Conservation (phyloP, 2,797 vertebrate genomes). For the Gadopsis bispinosus region DNA sequence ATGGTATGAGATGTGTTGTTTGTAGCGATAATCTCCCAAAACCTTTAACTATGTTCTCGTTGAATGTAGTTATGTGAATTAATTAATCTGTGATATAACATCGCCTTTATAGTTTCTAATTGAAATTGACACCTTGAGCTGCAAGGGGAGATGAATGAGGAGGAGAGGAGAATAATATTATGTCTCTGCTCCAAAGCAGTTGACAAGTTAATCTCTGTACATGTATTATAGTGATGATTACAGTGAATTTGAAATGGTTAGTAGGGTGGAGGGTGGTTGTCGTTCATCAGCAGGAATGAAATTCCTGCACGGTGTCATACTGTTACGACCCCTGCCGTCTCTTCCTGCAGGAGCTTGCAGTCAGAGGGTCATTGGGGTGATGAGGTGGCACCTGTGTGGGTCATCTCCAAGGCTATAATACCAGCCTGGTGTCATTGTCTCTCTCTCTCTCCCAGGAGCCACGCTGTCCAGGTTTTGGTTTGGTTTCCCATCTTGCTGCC, state of each 20-base stretch:
- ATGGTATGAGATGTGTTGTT: slow-evolving; percentile 33
- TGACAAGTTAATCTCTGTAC: slow-evolving; percentile 16
- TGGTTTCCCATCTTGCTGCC: no score
- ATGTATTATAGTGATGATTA: slow-evolving; percentile 18
- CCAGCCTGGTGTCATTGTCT: no score
- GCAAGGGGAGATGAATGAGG: slow-evolving; percentile 8
- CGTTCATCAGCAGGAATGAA: slow-evolving; percentile 29
- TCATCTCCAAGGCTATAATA: no score
- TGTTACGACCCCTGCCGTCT: no score
- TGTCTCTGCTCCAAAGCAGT: slow-evolving; percentile 16
- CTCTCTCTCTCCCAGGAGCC: no score
- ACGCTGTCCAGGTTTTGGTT: no score
- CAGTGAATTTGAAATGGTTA: slow-evolving; percentile 31
- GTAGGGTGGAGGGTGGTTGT: slow-evolving; percentile 6
- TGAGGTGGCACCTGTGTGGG: no score
- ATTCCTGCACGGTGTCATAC: slow-evolving; percentile 7
- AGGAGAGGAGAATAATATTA: background rate
- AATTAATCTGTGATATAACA: slow-evolving; percentile 7
- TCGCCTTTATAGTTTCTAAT: slow-evolving; percentile 5
- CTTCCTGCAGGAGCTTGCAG: no score
- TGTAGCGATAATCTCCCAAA: slow-evolving; percentile 23
- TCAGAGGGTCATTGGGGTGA: no score
- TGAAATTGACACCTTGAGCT: background rate
- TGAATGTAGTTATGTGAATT: slow-evolving; percentile 15
- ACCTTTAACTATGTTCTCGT: slow-evolving; percentile 8